A percentile compares a stretch with the other conserved stretches of the same genome.
Conservation (phyloP, 2,888 invertebrate genomes). For the Xanthia icteritia region DNA sequence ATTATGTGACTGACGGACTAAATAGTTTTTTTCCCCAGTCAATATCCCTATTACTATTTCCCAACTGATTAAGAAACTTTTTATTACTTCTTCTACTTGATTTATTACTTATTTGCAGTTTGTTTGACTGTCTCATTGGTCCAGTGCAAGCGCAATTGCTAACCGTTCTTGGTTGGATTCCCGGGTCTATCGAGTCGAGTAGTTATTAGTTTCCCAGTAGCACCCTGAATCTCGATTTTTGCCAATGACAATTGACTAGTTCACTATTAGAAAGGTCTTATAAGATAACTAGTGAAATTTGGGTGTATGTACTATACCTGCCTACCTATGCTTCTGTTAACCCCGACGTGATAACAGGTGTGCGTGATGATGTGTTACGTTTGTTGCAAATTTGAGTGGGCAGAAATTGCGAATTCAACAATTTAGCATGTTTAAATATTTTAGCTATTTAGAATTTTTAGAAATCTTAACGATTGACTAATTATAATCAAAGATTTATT, state of each 20-base stretch:
- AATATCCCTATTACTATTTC: slow-evolving; percentile 10
- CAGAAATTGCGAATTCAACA: neutral
- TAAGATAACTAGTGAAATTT: neutral
- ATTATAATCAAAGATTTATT: neutral
- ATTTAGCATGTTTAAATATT: neutral
- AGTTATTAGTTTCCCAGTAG: neutral
- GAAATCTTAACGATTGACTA: neutral
- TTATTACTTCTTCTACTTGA: too few species aligned
- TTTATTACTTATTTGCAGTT: neutral
- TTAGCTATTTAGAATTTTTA: too few species aligned
- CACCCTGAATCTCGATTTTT: neutral
- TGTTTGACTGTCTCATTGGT: neutral
- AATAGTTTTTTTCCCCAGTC: too few species aligned
- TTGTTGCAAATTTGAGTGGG: neutral
- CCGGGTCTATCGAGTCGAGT: neutral
- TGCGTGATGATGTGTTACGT: neutral
- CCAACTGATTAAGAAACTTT: neutral
- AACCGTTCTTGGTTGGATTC: neutral
- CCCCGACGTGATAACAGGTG: neutral
- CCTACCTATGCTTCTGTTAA: neutral
- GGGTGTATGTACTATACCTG: neutral
- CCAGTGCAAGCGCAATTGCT: neutral
- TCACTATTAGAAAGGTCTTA: neutral
- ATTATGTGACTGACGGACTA: too few species aligned
- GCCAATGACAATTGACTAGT: neutral